A percentile compares a stretch with the other conserved stretches of the same genome.
Evolutionary conservation across 92 coral and sea anemone species (phyloP).

Genomic region (Zoanthus sociatus): DNA sequence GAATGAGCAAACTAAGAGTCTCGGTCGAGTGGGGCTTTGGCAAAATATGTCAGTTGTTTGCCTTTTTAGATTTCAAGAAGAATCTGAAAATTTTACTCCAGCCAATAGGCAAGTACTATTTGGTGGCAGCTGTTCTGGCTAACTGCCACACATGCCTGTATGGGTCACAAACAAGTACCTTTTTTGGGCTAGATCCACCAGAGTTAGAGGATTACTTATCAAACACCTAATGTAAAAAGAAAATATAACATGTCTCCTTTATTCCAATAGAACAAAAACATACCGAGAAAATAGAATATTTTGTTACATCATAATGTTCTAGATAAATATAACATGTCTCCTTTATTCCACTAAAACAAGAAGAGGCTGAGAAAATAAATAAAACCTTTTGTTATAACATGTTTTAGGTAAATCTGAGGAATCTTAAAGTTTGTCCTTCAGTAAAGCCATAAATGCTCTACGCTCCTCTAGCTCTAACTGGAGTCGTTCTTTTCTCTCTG

Average conservation of each 20-base stretch:
- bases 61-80: slow-evolving; percentile 74
- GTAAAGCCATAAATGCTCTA: slow-evolving; percentile 42
- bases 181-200: slow-evolving; percentile 71
- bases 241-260: slow-evolving; percentile 52
- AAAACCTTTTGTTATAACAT: slow-evolving; percentile 47
- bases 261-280: slow-evolving; percentile 58
- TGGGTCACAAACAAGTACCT: slow-evolving; percentile 66
- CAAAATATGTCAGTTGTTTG: slow-evolving; percentile 66
- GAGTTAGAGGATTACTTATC: slow-evolving; percentile 58
- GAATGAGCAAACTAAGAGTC: slow-evolving; percentile 73
- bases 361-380: slow-evolving; percentile 40
- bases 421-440: slow-evolving; percentile 55
- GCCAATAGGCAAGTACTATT: slow-evolving; percentile 73
- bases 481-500: slow-evolving; percentile 35
- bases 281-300: slow-evolving; percentile 50
- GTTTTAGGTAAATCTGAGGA: slow-evolving; percentile 48
- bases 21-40: slow-evolving; percentile 82
- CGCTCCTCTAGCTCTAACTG: slow-evolving; percentile 71
- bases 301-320: slow-evolving; percentile 50
- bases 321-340: slow-evolving; percentile 57
- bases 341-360: slow-evolving; percentile 52
- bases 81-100: slow-evolving; percentile 74
- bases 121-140: slow-evolving; percentile 55
- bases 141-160: slow-evolving; percentile 64
- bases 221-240: slow-evolving; percentile 40